Conservation (phyloP, 2,797 vertebrate species). For the Erethizon dorsatum region DNA sequence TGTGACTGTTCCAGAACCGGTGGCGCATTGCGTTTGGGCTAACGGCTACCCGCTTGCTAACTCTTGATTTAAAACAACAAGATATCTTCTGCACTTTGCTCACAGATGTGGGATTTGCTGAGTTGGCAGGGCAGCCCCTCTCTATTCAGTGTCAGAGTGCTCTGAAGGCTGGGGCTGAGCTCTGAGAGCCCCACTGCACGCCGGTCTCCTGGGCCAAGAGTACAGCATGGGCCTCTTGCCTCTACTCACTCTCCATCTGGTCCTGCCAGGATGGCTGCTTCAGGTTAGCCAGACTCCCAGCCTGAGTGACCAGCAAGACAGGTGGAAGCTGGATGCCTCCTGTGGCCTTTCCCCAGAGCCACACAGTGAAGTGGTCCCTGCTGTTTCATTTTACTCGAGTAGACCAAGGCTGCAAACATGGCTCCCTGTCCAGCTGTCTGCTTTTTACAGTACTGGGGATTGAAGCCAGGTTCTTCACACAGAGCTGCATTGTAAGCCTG, state of each 20-base stretch:
- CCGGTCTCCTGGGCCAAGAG: not conserved
- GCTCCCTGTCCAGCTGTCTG: not conserved
- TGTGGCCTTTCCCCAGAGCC: not conserved
- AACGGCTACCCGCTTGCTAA: not conserved
- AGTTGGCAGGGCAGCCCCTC: not conserved
- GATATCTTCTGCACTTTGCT: not conserved
- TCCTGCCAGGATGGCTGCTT: not conserved
- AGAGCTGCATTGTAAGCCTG: not conserved
- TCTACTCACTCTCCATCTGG: not conserved
- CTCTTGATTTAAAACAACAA: conserved; percentile 38
- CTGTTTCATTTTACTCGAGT: not conserved
- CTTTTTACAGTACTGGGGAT: not conserved
- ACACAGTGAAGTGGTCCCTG: not conserved
- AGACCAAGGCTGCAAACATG: not conserved
- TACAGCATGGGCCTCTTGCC: not conserved
- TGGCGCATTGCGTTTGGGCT: not conserved
- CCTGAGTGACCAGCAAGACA: not conserved
- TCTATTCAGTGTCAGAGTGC: not conserved
- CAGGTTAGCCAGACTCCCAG: not conserved
- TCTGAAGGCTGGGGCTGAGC: not conserved
- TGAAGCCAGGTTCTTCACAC: not conserved
- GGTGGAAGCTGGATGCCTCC: not conserved
- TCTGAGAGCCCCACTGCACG: not conserved
- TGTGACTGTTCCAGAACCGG: not conserved
- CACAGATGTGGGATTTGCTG: not conserved